Conservation (phyloP, 2,113 vertebrate species). For the Triplophysa rosa region DNA sequence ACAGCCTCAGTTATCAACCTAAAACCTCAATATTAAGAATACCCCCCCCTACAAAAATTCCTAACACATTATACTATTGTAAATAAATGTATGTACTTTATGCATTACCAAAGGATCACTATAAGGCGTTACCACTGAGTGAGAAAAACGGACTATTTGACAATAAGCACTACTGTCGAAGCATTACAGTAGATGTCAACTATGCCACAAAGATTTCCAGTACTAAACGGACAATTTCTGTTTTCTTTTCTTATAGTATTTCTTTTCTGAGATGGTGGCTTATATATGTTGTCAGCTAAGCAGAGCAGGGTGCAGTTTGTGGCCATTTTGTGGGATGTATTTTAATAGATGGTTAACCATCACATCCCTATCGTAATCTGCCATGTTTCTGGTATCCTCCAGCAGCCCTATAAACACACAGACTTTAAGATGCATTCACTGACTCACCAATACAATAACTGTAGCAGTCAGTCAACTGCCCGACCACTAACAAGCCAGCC, state of each 20-base stretch:
- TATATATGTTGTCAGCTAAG: conserved; percentile 41
- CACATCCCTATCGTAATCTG: conserved; percentile 74
- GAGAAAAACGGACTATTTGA: conserved; percentile 3
- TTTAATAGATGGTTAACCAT: conserved; percentile 66
- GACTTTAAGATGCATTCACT: conserved; percentile 24
- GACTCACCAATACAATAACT: conserved; percentile 38
- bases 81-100: background rate
- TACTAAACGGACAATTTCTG: conserved; percentile 13
- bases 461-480: conserved; percentile 10
- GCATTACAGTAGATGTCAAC: conserved; percentile 5
- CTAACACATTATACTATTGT: too few species aligned
- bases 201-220: conserved; percentile 1
- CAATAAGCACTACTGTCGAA: background rate
- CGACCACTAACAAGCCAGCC: conserved; percentile 35
- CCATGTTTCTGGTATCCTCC: conserved; percentile 69
- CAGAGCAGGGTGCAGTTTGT: conserved; percentile 42
- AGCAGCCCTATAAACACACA: conserved; percentile 55
- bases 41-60: too few species aligned
- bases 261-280: conserved; percentile 29
- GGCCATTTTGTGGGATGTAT: conserved; percentile 52
- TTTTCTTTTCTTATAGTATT: conserved; percentile 31
- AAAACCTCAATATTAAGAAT: too few species aligned
- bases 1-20: too few species aligned
- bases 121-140: background rate
- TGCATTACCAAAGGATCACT: background rate